A percentile compares a stretch with the other conserved stretches of the same genome.
These are phyloP conservation scores for Platycheirus rosarum DNA, from an alignment of 2,888 invertebrate genomes.

Conservation along the genomic window DNA sequence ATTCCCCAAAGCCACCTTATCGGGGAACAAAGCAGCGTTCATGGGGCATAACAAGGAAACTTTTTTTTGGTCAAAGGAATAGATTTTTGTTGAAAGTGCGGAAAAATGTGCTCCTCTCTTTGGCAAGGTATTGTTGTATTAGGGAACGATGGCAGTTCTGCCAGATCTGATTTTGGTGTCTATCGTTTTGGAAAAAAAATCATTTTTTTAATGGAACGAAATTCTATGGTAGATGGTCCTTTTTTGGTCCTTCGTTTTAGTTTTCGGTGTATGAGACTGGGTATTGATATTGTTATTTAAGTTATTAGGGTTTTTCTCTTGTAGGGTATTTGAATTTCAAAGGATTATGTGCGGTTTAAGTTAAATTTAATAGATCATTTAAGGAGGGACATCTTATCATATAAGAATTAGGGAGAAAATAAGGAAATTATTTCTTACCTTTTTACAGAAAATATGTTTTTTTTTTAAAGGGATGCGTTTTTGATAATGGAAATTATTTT, in stretches of 20 bases:
- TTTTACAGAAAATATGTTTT: background rate
- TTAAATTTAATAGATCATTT: constrained; percentile 62
- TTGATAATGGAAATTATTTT: constrained; percentile 7
- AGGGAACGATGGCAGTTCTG: background rate
- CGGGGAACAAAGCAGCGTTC: constrained; percentile 22
- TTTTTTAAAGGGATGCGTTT: background rate
- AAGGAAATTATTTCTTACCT: constrained; percentile 42
- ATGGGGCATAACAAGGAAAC: constrained; percentile 37
- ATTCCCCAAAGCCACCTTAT: constrained; percentile 24
- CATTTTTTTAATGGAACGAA: constrained; percentile 64
- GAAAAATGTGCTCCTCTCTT: background rate
- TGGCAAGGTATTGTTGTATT: constrained; percentile 2
- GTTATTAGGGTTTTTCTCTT: constrained; percentile 19
- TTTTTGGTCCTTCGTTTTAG: constrained; percentile 12
- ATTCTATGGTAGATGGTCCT: constrained; percentile 47
- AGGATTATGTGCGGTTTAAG: constrained; percentile 38
- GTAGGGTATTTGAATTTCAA: constrained; percentile 2
- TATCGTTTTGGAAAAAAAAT: constrained; percentile 46
- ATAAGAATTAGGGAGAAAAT: constrained; percentile 36
- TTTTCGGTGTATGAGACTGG: background rate
- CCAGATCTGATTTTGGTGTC: constrained; percentile 39
- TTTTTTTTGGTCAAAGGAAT: constrained; percentile 56
- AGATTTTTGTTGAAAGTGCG: constrained; percentile 30
- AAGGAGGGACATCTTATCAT: constrained; percentile 44
- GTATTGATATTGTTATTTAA: constrained; percentile 32